A percentile compares a stretch with the other conserved stretches of the same genome.
These are phyloP conservation scores for Hymenochirus boettgeri DNA, from an alignment of 2,113 vertebrate species.

Conservation along the genomic window DNA sequence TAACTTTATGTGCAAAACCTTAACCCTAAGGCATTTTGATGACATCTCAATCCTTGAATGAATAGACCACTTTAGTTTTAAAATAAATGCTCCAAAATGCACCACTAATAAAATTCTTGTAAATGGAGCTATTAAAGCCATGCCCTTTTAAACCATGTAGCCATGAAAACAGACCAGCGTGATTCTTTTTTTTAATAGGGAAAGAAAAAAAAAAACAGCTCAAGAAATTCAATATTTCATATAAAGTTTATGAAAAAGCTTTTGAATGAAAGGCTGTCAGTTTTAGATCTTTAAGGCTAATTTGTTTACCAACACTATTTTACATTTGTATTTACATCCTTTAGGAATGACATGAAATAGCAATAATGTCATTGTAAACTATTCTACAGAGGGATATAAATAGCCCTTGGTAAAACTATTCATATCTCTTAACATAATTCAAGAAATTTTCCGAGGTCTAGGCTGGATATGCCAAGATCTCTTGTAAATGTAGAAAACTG, in stretches of 20 bases:
- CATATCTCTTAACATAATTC: conserved; percentile 80
- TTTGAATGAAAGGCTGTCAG: conserved; percentile 75
- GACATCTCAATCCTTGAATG: no score
- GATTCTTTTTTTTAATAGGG: no score
- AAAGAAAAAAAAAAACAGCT: no score
- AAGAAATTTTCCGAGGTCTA: conserved; percentile 79
- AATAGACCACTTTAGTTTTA: no score
- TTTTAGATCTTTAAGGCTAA: conserved; percentile 77
- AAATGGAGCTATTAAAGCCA: no score
- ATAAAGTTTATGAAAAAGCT: conserved; percentile 72
- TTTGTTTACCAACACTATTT: conserved; percentile 73
- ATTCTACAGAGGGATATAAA: conserved; percentile 77
- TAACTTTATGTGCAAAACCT: no score
- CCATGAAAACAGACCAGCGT: no score
- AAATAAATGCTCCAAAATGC: no score
- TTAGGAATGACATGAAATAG: conserved; percentile 82
- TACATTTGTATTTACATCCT: conserved; percentile 59
- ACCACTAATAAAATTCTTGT: no score
- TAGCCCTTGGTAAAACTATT: conserved; percentile 79
- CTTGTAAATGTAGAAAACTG: conserved; percentile 66
- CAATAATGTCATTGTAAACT: conserved; percentile 85
- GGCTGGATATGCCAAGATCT: conserved; percentile 88
- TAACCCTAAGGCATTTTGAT: no score
- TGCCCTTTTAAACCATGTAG: no score
- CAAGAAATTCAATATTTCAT: conserved; percentile 63